Percentiles rank a stretch among this genome's conserved stretches.
phyloP scores from a whole-genome alignment of 1,140 invertebrate genomes.

The Orchesella cincta region DNA sequence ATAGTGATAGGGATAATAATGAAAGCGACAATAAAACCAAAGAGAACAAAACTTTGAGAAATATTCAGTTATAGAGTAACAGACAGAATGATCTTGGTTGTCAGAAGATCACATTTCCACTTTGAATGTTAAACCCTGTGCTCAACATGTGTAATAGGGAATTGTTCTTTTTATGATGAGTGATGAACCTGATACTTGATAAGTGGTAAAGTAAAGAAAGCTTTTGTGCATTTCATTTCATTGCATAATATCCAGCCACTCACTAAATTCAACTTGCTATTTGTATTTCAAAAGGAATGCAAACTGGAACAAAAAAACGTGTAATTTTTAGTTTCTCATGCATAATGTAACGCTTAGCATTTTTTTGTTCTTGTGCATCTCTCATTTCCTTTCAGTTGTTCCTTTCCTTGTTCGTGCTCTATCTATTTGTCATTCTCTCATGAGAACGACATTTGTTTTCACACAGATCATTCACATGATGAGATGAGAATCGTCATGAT shows the following conservation, averaged over 20 bases:
- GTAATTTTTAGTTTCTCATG: not conserved
- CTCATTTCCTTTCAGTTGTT: not conserved
- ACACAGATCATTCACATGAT: slow-evolving; percentile 11
- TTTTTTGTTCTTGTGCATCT: not conserved
- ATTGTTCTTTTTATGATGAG: slow-evolving; percentile 12
- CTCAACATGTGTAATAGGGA: not conserved
- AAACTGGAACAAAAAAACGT: not conserved
- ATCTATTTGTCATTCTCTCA: no score
- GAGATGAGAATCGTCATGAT: not conserved
- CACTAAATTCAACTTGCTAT: not conserved
- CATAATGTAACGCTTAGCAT: not conserved
- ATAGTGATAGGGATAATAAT: no score
- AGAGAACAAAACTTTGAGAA: no score
- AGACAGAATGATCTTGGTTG: not conserved
- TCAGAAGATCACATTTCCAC: slow-evolving; percentile 19
- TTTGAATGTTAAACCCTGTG: not conserved
- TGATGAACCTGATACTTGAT: slow-evolving; percentile 17
- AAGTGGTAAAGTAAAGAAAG: not conserved
- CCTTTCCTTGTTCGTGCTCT: not conserved
- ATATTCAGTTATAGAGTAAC: not conserved
- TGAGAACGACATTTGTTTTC: slow-evolving; percentile 12
- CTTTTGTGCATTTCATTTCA: no score
- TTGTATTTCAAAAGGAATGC: not conserved
- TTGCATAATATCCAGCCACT: not conserved
- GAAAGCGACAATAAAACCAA: no score